phyloP scores from a whole-genome alignment of 2,113 vertebrate genomes.

The Notechis scutatus region DNA sequence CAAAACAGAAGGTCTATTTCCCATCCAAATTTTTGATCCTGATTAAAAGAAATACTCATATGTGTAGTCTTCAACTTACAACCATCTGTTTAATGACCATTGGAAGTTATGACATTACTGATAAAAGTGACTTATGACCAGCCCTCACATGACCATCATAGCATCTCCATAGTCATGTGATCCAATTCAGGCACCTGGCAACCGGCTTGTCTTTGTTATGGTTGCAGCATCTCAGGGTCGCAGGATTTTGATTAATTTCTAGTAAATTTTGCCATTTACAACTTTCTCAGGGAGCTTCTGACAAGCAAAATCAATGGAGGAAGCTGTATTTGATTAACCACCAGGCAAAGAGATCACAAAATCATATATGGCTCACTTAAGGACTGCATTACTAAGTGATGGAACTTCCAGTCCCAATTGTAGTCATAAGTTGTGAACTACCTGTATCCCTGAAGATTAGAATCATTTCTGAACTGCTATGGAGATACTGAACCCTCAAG shows the following conservation, averaged over 20 bases:
- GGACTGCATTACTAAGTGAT: not conserved
- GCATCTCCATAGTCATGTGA: not conserved
- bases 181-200: not conserved
- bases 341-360: not conserved
- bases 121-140: not conserved
- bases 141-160: not conserved
- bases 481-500: not conserved
- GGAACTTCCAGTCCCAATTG: not conserved
- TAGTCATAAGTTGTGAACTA: not conserved
- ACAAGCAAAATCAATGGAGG: not conserved
- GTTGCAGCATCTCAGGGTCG: not conserved
- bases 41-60: not conserved
- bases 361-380: not conserved
- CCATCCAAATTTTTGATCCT: no score
- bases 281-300: not conserved
- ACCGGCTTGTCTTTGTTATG: not conserved
- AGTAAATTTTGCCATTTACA: not conserved
- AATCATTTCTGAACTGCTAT: not conserved
- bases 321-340: not conserved
- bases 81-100: not conserved
- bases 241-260: no score
- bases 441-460: not conserved
- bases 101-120: not conserved
- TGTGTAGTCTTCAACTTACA: not conserved
- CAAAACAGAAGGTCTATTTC: not conserved